Evolutionary conservation across 1,140 invertebrate genomes (phyloP), one percentile per base, ranked within the genome.

Genomic region (Drosophila melanica): DNA sequence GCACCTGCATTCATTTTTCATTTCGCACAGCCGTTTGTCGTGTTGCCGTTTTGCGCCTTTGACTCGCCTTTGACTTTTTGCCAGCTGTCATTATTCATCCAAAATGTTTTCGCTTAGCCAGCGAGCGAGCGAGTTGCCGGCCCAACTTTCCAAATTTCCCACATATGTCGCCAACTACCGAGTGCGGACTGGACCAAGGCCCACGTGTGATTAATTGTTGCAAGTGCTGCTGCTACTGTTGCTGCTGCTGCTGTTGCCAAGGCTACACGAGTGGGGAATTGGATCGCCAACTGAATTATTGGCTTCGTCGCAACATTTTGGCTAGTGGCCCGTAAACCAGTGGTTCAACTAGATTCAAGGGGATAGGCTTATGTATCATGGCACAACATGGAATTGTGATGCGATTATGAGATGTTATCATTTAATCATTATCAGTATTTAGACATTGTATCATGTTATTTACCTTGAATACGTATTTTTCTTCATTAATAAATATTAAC

Each of bases 61-160:
- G 81, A 87, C 82, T 87, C 78, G 84, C 79, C 85, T 85, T 90
- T 90, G 84, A 90, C 84, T 90, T 90, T 84, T 60, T 80, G 84
- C 85, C 84, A 90, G 87, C 79, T 90, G 85, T 89, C 84, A 89
- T 89, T 89, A 90, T 89, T 89, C 84, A 89, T 89, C 84, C 16
- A 69, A 80, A 89, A 78, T 75, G 84, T 84, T 89, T 80, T 77
- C 73, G 75, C 69, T 86, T 75, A 70, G 65, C 78, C 51, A 51
- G 44, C 47, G 35, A 59, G 44, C 47, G 35, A 59, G 70, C 62
- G 70, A 42, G 62, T 66, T 63, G 30, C 45, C 64, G 10, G 9
- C 12, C 30, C 30, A 53, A 65, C 63, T 89, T 67, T 50, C 75
- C 75, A 82, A 86, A 86, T 87, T 82, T 82, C 68, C 79, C 84